Percentiles rank a stretch among this genome's conserved stretches.
Evolutionary conservation across 2,888 invertebrate species (phyloP).

Genomic region (Ennomos quercinarius): DNA sequence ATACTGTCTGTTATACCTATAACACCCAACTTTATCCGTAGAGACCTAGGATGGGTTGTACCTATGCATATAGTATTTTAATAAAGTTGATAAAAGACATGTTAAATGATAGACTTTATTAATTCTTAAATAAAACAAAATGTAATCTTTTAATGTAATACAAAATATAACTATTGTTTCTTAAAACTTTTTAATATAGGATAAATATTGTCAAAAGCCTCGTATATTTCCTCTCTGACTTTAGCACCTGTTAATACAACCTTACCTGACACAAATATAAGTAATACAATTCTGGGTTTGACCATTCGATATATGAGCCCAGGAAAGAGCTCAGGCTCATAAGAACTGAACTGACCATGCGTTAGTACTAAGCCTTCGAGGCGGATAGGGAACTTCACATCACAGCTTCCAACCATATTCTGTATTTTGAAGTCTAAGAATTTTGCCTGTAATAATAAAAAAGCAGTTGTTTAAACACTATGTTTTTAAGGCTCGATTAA

Average conservation of each 20-base stretch:
- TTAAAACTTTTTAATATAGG: slow-evolving; percentile 98
- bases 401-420: slow-evolving; percentile 93
- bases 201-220: slow-evolving; percentile 98
- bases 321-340: slow-evolving; percentile 99
- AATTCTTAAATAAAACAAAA: slow-evolving; percentile 16
- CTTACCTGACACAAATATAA: slow-evolving; percentile 99
- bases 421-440: slow-evolving; percentile 93
- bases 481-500: no score
- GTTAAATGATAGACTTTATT: slow-evolving; percentile 13
- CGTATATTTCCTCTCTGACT: slow-evolving; percentile 96
- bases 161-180: slow-evolving; percentile 84
- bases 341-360: slow-evolving; percentile 92
- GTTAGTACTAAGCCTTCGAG: slow-evolving; percentile 90
- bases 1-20: no score
- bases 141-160: slow-evolving; percentile 5
- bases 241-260: slow-evolving; percentile 99
- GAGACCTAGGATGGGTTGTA: no score
- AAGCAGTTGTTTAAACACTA: background rate
- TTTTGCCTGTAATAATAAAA: slow-evolving; percentile 87
- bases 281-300: slow-evolving; percentile 97
- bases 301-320: slow-evolving; percentile 99
- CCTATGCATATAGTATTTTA: background rate
- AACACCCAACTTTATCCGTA: no score
- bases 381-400: slow-evolving; percentile 91
- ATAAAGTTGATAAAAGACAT: background rate